Conservation (phyloP, 1,140 invertebrate species). For the Cyphomyrmex costatus region DNA sequence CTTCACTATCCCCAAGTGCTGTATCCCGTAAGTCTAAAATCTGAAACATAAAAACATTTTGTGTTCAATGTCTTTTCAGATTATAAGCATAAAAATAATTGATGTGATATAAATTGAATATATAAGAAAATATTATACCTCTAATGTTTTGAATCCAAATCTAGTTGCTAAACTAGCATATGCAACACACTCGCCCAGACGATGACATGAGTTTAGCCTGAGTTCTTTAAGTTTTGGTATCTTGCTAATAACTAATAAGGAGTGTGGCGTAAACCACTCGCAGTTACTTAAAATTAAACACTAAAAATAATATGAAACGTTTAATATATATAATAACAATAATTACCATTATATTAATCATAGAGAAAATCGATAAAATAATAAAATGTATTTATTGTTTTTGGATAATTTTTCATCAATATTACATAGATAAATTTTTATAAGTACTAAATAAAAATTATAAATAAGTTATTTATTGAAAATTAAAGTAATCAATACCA, state of each 20-base stretch:
- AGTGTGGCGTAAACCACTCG: constrained; percentile 91
- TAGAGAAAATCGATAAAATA: not conserved
- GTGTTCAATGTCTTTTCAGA: not conserved
- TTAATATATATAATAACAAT: not conserved
- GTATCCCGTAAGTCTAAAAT: constrained; percentile 90
- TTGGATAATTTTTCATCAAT: not conserved
- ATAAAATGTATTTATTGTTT: not conserved
- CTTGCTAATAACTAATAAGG: constrained; percentile 91
- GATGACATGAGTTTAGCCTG: constrained; percentile 88
- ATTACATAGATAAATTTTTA: not conserved
- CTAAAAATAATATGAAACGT: constrained; percentile 81
- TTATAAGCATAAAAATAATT: not conserved
- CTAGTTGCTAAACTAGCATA: constrained; percentile 91
- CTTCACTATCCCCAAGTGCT: constrained; percentile 90
- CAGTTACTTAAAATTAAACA: constrained; percentile 90
- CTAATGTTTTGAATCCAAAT: constrained; percentile 90
- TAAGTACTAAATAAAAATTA: constrained; percentile 8
- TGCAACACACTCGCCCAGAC: constrained; percentile 90
- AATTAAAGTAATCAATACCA: constrained; percentile 16
- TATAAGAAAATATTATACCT: constrained; percentile 84
- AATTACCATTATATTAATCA: not conserved
- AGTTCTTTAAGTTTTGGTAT: constrained; percentile 88
- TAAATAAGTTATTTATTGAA: not conserved
- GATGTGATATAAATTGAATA: constrained; percentile 17
- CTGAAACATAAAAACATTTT: constrained; percentile 78